phyloP scores from a whole-genome alignment of 2,113 vertebrate genomes.

The Mobula hypostoma region DNA sequence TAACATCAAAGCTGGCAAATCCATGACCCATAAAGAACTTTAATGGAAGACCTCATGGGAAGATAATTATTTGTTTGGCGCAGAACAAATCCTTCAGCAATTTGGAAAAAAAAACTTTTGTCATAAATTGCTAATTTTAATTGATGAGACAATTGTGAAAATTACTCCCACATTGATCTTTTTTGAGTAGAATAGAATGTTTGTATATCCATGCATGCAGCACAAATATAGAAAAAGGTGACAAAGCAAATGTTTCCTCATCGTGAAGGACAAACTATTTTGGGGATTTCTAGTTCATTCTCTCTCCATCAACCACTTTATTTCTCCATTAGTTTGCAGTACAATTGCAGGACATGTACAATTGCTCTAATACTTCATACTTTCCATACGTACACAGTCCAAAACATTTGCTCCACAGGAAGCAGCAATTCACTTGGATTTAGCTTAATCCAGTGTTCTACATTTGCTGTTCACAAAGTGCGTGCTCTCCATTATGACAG shows the following conservation, averaged over 20 bases:
- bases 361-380: no score
- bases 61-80: neutral
- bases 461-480: no score
- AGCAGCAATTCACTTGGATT: no score
- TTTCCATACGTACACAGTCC: no score
- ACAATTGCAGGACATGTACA: no score
- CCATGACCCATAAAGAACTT: neutral
- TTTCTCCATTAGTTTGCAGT: no score
- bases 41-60: neutral
- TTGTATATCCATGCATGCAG: no score
- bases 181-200: neutral
- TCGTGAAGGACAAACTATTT: neutral
- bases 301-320: no score
- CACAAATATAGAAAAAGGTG: neutral
- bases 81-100: neutral
- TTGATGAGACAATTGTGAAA: neutral
- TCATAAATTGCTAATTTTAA: neutral
- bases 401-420: no score
- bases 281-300: no score
- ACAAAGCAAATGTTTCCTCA: neutral
- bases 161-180: neutral
- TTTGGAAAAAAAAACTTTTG: neutral
- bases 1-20: neutral
- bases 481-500: no score
- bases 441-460: no score